These are phyloP conservation scores for Atrina japonica DNA, from an alignment of 2,888 invertebrate species.

Conservation along the genomic window DNA sequence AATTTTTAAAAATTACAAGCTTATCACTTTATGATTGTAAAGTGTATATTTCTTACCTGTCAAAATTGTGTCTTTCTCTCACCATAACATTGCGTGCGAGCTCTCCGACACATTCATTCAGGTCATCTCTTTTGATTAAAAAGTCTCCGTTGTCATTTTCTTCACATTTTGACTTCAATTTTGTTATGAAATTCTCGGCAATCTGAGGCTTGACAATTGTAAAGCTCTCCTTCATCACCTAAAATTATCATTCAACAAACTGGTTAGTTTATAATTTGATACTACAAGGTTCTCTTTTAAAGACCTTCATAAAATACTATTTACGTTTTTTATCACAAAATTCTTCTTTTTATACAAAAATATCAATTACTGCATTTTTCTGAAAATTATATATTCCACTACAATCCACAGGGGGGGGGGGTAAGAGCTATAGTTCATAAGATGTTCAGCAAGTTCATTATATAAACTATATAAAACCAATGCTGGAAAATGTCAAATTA, in stretches of 20 bases:
- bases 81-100: slow-evolving; percentile 75
- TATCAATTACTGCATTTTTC: no score
- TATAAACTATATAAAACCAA: no score
- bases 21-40: not conserved
- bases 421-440: no score
- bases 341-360: no score
- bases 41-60: slow-evolving; percentile 71
- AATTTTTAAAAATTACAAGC: not conserved
- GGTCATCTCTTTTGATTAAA: slow-evolving; percentile 70
- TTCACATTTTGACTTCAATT: slow-evolving; percentile 64
- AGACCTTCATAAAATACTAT: no score
- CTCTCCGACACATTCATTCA: slow-evolving; percentile 71
- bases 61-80: slow-evolving; percentile 77
- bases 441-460: no score
- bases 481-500: no score
- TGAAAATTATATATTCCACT: no score
- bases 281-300: no score
- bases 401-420: no score
- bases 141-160: slow-evolving; percentile 62
- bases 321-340: no score
- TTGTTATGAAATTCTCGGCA: slow-evolving; percentile 75
- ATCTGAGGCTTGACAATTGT: slow-evolving; percentile 77
- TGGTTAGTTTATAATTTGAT: no score
- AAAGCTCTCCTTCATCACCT: slow-evolving; percentile 80
- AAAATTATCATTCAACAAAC: not conserved